phyloP scores from a whole-genome alignment of 92 coral and sea anemone genomes.

The Anthopleura xanthogrammica region DNA sequence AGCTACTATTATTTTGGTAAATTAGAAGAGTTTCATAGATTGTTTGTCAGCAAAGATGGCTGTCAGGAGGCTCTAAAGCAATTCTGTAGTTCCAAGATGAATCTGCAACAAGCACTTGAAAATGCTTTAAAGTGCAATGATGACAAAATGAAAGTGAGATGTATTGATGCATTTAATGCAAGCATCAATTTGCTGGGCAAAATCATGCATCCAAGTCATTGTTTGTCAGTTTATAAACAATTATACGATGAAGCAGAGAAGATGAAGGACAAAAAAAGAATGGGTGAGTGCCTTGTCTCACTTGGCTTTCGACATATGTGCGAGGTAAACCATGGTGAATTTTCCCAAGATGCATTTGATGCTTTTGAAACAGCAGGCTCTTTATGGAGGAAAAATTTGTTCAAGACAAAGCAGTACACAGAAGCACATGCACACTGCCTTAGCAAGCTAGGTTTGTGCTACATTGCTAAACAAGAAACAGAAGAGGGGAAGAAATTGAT shows the following conservation, averaged over 20 bases:
- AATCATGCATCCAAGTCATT: constrained; percentile 32
- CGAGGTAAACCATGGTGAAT: constrained; percentile 29
- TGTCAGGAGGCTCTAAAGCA: constrained; percentile 28
- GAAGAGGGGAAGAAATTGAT: constrained; percentile 25
- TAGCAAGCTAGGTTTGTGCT: constrained; percentile 50
- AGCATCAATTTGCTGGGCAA: constrained; percentile 42
- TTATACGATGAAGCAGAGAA: constrained; percentile 15
- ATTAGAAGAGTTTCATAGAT: constrained; percentile 31
- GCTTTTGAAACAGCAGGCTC: constrained; percentile 24
- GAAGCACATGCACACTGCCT: constrained; percentile 50
- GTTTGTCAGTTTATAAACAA: constrained; percentile 21
- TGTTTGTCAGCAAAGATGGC: constrained; percentile 34
- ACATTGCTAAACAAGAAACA: constrained; percentile 18
- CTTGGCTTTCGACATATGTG: constrained; percentile 42
- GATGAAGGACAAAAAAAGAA: constrained; percentile 11
- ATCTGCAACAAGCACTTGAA: constrained; percentile 40
- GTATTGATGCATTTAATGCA: constrained; percentile 39
- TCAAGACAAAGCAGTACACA: background rate
- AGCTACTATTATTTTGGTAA: constrained; percentile 22
- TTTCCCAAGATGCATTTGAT: constrained; percentile 33
- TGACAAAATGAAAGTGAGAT: constrained; percentile 13
- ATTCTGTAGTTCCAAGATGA: constrained; percentile 11
- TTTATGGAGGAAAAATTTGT: constrained; percentile 12
- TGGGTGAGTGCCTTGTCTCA: constrained; percentile 35
- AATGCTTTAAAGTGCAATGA: constrained; percentile 7